Evolutionary conservation across 1,140 invertebrate species (phyloP).

Genomic region (Lordiphosa clarofinis): DNA sequence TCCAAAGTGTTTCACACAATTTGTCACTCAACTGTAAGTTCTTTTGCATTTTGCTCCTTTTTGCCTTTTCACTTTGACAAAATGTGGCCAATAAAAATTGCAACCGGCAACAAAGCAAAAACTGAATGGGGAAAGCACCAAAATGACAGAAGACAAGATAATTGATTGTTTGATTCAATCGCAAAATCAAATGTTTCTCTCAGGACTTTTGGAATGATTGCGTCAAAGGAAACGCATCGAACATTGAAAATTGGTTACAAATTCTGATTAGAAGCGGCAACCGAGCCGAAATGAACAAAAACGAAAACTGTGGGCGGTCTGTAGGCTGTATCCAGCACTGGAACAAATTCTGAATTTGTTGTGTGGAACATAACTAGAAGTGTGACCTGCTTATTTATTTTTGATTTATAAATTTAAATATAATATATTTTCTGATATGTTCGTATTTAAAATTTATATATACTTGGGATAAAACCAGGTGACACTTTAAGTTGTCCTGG

Average conservation of each 20-base stretch:
- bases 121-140: slow-evolving; percentile 11
- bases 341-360: too few species aligned
- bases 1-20: slow-evolving; percentile 1
- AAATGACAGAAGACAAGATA: slow-evolving; percentile 57
- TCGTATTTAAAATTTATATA: too few species aligned
- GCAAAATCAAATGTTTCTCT: slow-evolving; percentile 67
- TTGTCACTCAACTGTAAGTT: slow-evolving; percentile 18
- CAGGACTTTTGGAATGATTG: slow-evolving; percentile 51
- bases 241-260: slow-evolving; percentile 71
- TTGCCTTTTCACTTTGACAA: slow-evolving; percentile 27
- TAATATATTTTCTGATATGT: too few species aligned
- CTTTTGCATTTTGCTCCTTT: slow-evolving; percentile 18
- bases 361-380: too few species aligned
- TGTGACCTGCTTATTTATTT: too few species aligned
- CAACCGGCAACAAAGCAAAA: slow-evolving; percentile 32
- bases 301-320: slow-evolving; percentile 13
- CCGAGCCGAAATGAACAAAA: slow-evolving; percentile 54
- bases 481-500: too few species aligned
- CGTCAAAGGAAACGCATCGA: slow-evolving; percentile 71
- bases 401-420: too few species aligned
- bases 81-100: slow-evolving; percentile 68
- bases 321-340: too few species aligned
- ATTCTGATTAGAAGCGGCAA: slow-evolving; percentile 71
- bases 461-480: too few species aligned
- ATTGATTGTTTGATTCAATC: slow-evolving; percentile 78